phyloP scores from a whole-genome alignment of 2,888 invertebrate genomes.

The Candidula unifasciata region DNA sequence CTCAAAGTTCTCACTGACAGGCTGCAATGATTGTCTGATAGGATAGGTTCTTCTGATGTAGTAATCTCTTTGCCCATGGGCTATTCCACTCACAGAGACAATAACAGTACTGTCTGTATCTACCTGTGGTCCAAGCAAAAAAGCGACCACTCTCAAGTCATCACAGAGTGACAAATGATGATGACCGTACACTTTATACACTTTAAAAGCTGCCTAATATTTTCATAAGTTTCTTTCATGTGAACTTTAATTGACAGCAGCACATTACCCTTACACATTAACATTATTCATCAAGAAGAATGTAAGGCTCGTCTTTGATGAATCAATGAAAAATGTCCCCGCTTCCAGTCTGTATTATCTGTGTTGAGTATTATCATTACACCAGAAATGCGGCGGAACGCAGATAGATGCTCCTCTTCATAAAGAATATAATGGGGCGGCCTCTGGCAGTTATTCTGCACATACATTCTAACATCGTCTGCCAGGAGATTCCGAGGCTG shows the following conservation, averaged over 20 bases:
- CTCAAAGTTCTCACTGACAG: background rate
- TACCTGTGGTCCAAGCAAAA: slow-evolving; percentile 1
- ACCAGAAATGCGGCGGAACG: background rate
- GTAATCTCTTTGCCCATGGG: background rate
- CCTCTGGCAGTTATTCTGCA: too few relatives aligned
- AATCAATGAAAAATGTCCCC: background rate
- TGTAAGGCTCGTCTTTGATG: background rate
- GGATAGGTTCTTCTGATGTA: background rate
- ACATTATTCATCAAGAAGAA: background rate
- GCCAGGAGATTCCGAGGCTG: too few relatives aligned
- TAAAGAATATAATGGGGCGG: too few relatives aligned
- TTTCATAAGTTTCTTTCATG: background rate
- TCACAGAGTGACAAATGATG: background rate
- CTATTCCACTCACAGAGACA: background rate
- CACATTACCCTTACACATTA: background rate
- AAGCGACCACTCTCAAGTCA: background rate
- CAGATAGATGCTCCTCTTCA: background rate
- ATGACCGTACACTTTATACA: background rate
- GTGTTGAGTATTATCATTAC: background rate
- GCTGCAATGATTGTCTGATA: background rate
- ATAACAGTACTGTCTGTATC: background rate
- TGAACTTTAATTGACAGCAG: background rate
- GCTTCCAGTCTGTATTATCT: background rate
- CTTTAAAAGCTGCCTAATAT: background rate
- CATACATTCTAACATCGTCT: too few relatives aligned